Evolutionary conservation across 37 sponge, comb jelly and placozoan genomes (phyloP).

Genomic region (Agelas oroides): DNA sequence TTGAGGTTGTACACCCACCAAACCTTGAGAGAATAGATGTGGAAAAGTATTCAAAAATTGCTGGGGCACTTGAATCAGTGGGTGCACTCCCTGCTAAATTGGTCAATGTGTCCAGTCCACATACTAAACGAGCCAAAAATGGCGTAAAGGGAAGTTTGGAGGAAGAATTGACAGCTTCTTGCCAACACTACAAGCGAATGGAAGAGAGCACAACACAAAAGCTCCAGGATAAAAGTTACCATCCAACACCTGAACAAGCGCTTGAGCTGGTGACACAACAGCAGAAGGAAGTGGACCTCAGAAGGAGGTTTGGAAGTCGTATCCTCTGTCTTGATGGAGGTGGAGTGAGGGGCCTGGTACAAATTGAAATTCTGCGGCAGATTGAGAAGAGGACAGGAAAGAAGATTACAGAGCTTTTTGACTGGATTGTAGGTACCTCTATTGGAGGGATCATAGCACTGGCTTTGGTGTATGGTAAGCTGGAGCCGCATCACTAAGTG

Average conservation of each 20-base stretch:
- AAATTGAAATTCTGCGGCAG: slow-evolving; percentile 45
- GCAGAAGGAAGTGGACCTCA: too few species aligned
- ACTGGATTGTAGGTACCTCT: slow-evolving; percentile 69
- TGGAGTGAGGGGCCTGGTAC: slow-evolving; percentile 65
- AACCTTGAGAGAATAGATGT: too few species aligned
- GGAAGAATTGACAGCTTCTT: too few species aligned
- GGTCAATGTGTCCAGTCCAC: too few species aligned
- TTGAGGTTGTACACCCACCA: background rate
- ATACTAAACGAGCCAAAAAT: too few species aligned
- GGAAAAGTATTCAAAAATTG: background rate
- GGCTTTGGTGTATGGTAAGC: slow-evolving; percentile 64
- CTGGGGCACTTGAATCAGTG: background rate
- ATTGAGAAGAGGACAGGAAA: slow-evolving; percentile 56
- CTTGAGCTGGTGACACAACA: too few species aligned
- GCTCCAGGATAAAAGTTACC: too few species aligned
- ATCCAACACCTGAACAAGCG: too few species aligned
- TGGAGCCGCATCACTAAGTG: too few species aligned
- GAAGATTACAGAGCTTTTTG: slow-evolving; percentile 70
- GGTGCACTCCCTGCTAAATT: background rate
- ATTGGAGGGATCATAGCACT: slow-evolving; percentile 70
- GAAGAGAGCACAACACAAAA: too few species aligned
- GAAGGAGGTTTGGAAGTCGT: slow-evolving; percentile 26
- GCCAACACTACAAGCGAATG: too few species aligned
- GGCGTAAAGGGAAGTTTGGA: too few species aligned
- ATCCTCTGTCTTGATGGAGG: slow-evolving; percentile 73